Base-by-base conservation (phyloP, 1,140 invertebrate genomes). In the Zaprionus lachaisei region DNA sequence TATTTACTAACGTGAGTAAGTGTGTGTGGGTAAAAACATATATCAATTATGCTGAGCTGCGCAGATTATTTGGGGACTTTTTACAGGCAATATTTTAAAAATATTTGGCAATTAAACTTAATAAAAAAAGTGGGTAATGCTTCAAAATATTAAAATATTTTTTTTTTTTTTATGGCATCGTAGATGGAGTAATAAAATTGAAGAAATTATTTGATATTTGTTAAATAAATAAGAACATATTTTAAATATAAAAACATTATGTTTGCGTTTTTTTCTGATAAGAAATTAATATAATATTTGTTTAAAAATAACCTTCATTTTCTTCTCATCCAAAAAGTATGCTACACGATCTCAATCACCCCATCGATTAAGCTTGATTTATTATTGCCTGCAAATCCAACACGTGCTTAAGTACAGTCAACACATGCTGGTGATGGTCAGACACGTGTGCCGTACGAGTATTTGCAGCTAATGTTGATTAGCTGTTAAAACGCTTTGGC, bases 401-500 rank as follows among this genome's bases (percentile, higher is more conserved):
- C 41, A 47, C 41, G 41, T 47, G 20, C 41, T 47, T 17, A 4
- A 47, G 41, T 9, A 47, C n/a, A 17, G n/a, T n/a, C 41, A 17
- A 38, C 41, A 44, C 41, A 44, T 34, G 9, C 31, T 34, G 15
- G n/a, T 47, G 41, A 11, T 47, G 56, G 26, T 34, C 26, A 58
- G 17, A 11, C 15, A 17, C 38, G 26, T 49, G 61, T n/a, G 24
- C 5, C 14, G 15, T 7, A 17, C 6, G n/a, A 9, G 24, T 34
- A 44, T 20, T 61, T 28, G 2, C 44, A 38, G 61, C 55, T 57
- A 62, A 74, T 70, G 78, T 56, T 78, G 70, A 78, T 80, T 74
- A 78, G 70, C 76, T 74, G 69, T 78, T 77, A 73, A 77, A 63
- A 77, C 71, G 76, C 57, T 57, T 61, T 47, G 66, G 37, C 68